Percentiles rank a stretch among this genome's conserved stretches.
phyloP scores from a whole-genome alignment of 2,888 invertebrate genomes.

The Mellilla xanthometata region DNA sequence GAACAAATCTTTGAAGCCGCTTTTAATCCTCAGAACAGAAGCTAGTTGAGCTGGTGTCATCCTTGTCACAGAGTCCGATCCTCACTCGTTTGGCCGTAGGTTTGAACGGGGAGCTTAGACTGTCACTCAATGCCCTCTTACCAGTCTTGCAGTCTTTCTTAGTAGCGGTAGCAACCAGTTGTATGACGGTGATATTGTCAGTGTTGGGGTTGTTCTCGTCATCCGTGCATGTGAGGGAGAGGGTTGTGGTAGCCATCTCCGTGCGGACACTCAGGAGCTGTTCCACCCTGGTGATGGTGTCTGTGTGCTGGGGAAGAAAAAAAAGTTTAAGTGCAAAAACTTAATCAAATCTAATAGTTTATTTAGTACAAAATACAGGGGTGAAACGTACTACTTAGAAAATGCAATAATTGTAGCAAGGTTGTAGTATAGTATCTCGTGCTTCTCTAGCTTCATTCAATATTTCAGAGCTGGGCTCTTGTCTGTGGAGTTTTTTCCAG shows the following conservation, averaged over 20 bases:
- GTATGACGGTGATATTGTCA: slow-evolving; percentile 47
- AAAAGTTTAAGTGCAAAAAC: too few species aligned
- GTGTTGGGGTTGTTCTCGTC: slow-evolving; percentile 49
- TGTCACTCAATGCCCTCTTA: slow-evolving; percentile 59
- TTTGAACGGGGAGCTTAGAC: slow-evolving; percentile 58
- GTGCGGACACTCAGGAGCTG: slow-evolving; percentile 41
- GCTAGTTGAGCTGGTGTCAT: slow-evolving; percentile 58
- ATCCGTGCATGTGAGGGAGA: slow-evolving; percentile 45
- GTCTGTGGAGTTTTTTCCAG: too few species aligned
- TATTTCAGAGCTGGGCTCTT: too few species aligned
- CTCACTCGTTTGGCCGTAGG: slow-evolving; percentile 63
- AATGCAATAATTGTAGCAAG: too few species aligned
- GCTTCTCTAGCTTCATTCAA: too few species aligned
- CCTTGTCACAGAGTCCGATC: slow-evolving; percentile 40
- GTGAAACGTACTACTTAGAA: too few species aligned
- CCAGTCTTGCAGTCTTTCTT: too few species aligned
- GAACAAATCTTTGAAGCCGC: neutral
- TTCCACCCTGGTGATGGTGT: slow-evolving; percentile 62
- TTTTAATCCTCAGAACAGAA: neutral
- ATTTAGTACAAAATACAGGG: too few species aligned
- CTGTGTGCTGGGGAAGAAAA: slow-evolving; percentile 51
- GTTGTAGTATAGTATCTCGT: too few species aligned
- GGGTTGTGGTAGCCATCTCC: neutral
- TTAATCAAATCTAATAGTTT: too few species aligned
- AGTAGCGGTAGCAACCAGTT: slow-evolving; percentile 41